Base-by-base conservation (phyloP, 2,797 vertebrate species). In the Neoniphon sammara region DNA sequence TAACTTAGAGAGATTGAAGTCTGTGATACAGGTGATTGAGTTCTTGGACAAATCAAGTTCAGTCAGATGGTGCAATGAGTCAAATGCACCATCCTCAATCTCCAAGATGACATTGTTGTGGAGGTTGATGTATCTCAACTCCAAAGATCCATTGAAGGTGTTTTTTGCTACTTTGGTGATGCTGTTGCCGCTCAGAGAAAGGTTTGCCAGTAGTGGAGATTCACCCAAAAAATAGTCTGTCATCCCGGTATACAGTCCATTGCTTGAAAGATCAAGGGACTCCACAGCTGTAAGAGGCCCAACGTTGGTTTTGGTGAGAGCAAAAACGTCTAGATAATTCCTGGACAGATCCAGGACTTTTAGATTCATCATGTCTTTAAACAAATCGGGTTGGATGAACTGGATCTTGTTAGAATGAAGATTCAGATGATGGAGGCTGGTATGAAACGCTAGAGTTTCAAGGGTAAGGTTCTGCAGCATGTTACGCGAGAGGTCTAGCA, bases 51-150 rank as follows among this genome's bases (percentile, higher is more conserved):
- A 90, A 53, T 98, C 96, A 0, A 99, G 96, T 59, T 95, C 95
- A 5, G 90, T 92, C 70, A 99, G 94, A 67, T 73, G 77, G 30
- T 54, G 27, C 56, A 98, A 81, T 0, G 87, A 85, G 47, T 97
- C 96, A 25, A 99, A 98, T n/a, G 97, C 94, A 0, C 97, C 96
- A 0, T 96, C 96, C 81, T 99, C 95, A 1, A 99, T 99, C 85
- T 98, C 96, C 91, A 99, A 87, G 66, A 99, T 96, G 78, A 98
- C 95, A 0, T 99, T 99, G 55, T 97, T 97, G 66, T 96, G 96
- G 5, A 99, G 94, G 86, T 95, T 94, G 67, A 99, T 88, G 66
- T 85, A 95, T 56, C 83, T 92, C 20, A 99, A 77, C 0, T 2
- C 83, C 0, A 81, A 89, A 4, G 92, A 87, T 3, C 95, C 94